Base-by-base conservation (phyloP, 2,888 invertebrate genomes). In the Maniola hyperantus region DNA sequence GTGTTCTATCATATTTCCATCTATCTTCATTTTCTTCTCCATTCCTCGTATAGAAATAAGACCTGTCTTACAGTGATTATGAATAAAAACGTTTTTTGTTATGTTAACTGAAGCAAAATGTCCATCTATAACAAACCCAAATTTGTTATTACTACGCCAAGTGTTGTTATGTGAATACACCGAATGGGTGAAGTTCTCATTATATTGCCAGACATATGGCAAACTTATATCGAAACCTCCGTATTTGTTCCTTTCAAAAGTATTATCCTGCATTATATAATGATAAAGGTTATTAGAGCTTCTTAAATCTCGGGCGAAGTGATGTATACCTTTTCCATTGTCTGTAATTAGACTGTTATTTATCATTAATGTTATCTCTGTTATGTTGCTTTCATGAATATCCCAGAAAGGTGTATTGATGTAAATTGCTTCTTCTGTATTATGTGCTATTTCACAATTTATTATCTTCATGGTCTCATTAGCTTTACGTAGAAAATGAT, bases 211-310 rank as follows among this genome's bases (percentile, higher is more conserved):
- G 0, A 99, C 98, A 75, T 98, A 98, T 0, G 99, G 99, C 46
- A 99, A 88, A 11, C 95, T 94, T 5, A 99, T 93, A 77, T 97
- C 95, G 73, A 99, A 95, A 0, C 99, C 99, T 11, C 98, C 97
- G 34, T 94, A 94, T 68, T 93, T 93, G 79, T 99, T 99, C 72
- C 97, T 94, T 81, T 97, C 97, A 70, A 99, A 94, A 0, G 96
- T 95, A 68, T 97, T 97, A 78, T 97, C 97, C 83, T 97, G 96
- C 58, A 99, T 85, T 34, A 97, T 93, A 94, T 99, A 99, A 82
- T 99, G 98, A 92, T 98, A 99, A 0, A 99, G 93, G 89, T 99
- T 99, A 80, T 99, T 99, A 0, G 99, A 98, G 71, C 98, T 97
- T 74, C 98, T 95, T 76, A 99, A 94, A 85, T 99, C 98, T 79